Percentiles rank a stretch among this genome's conserved stretches.
These are phyloP conservation scores for Tribolium madens DNA, from an alignment of 1,140 invertebrate genomes.

Conservation along the genomic window DNA sequence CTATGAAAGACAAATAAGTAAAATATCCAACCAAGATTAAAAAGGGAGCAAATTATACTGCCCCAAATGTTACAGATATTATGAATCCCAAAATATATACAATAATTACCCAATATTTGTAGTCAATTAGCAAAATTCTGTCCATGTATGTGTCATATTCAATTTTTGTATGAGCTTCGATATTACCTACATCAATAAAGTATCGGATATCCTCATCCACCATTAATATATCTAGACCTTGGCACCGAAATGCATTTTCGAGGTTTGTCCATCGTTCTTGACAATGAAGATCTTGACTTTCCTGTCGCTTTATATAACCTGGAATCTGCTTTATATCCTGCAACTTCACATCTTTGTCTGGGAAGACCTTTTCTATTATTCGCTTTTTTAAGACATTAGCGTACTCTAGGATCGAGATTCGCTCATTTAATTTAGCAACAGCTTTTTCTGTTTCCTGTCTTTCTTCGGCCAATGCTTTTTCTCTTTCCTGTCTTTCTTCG, in stretches of 20 bases:
- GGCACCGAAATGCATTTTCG: neutral
- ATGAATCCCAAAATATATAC: constrained; percentile 7
- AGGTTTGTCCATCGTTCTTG: neutral
- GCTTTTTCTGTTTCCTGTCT: neutral
- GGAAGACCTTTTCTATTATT: constrained; percentile 12
- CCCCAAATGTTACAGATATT: constrained; percentile 3
- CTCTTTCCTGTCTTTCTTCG: no score
- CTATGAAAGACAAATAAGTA: constrained; percentile 13
- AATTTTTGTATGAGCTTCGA: constrained; percentile 10
- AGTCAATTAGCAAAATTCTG: neutral
- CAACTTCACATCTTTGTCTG: neutral
- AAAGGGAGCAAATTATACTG: constrained; percentile 20
- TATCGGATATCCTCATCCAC: neutral
- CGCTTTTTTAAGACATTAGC: neutral
- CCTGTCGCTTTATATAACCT: constrained; percentile 4
- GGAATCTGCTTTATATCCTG: neutral
- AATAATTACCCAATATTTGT: constrained; percentile 3
- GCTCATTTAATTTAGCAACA: neutral
- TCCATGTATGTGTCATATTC: neutral
- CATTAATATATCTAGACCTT: constrained; percentile 11
- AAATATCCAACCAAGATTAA: constrained; percentile 8
- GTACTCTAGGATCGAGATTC: neutral
- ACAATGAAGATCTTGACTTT: neutral
- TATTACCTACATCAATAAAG: neutral
- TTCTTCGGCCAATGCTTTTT: no score